Evolutionary conservation across 2,113 vertebrate genomes (phyloP).

Genomic region (Cottus gobio): DNA sequence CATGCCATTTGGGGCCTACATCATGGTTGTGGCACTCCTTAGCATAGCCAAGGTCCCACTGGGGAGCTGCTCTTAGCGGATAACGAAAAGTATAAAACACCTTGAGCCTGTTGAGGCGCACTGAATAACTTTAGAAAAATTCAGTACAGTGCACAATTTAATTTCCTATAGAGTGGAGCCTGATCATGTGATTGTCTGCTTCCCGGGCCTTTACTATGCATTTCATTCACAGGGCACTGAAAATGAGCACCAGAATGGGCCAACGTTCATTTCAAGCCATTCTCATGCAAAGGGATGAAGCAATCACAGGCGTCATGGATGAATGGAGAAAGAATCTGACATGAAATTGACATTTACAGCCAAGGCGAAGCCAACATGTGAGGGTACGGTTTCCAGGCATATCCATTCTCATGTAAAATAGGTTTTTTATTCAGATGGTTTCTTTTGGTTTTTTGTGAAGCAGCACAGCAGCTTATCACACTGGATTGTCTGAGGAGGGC

Average conservation of each 20-base stretch:
- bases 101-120: conserved; percentile 1
- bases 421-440: conserved; percentile 17
- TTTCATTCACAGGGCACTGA: conserved; percentile 38
- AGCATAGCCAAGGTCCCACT: conserved; percentile 41
- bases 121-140: conserved; percentile 12
- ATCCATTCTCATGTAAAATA: conserved; percentile 74
- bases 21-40: conserved; percentile 58
- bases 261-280: conserved; percentile 55
- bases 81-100: conserved; percentile 35
- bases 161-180: conserved; percentile 9
- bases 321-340: conserved; percentile 69
- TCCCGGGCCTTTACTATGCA: conserved; percentile 40
- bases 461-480: conserved; percentile 63
- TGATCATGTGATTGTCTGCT: conserved; percentile 32
- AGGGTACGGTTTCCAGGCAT: conserved; percentile 54
- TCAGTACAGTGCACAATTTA: conserved; percentile 21
- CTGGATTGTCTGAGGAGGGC: conserved; percentile 62
- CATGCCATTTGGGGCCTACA: conserved; percentile 56
- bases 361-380: conserved; percentile 37
- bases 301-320: conserved; percentile 72
- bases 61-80: conserved; percentile 35
- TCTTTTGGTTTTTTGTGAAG: conserved; percentile 57
- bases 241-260: conserved; percentile 41
- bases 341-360: conserved; percentile 79
- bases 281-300: conserved; percentile 72